Percentiles rank a stretch among this genome's conserved stretches.
These are phyloP conservation scores for Busseola fusca DNA, from an alignment of 2,888 invertebrate species.

Conservation along the genomic window DNA sequence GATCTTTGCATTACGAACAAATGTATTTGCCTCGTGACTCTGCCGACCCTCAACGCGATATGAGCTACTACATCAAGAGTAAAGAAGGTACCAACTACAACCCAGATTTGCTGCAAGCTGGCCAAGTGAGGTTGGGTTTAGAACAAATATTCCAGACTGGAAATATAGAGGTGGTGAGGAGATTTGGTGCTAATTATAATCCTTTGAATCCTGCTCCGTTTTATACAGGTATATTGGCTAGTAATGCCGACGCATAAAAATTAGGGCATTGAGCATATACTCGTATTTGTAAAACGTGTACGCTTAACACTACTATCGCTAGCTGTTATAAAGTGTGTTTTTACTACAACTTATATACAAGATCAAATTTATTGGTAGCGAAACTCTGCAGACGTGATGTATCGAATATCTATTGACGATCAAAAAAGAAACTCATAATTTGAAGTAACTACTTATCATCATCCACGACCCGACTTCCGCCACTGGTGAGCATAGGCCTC, in stretches of 20 bases:
- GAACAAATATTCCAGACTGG: slow-evolving; percentile 71
- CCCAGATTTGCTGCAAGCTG: slow-evolving; percentile 67
- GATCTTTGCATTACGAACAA: slow-evolving; percentile 64
- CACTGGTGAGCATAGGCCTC: too few relatives aligned
- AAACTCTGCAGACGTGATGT: not conserved
- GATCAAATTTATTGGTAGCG: not conserved
- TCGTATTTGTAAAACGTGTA: slow-evolving; percentile 36
- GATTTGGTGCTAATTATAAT: slow-evolving; percentile 78
- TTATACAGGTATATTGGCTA: slow-evolving; percentile 51
- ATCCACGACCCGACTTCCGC: too few relatives aligned
- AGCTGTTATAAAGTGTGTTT: not conserved
- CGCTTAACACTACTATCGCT: not conserved
- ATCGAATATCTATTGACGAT: too few relatives aligned
- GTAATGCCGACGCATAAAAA: slow-evolving; percentile 59
- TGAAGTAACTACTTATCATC: too few relatives aligned
- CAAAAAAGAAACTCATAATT: too few relatives aligned
- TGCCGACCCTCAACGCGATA: slow-evolving; percentile 70
- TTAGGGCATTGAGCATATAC: not conserved
- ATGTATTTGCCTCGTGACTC: slow-evolving; percentile 67
- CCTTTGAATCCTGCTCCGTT: slow-evolving; percentile 68
- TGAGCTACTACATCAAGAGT: slow-evolving; percentile 78
- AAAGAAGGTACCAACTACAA: slow-evolving; percentile 68
- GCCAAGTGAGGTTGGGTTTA: slow-evolving; percentile 66
- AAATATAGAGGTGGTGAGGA: slow-evolving; percentile 71
- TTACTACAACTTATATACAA: not conserved